Base-by-base conservation (phyloP, 2,113 vertebrate genomes). In the Probosciger aterrimus region DNA sequence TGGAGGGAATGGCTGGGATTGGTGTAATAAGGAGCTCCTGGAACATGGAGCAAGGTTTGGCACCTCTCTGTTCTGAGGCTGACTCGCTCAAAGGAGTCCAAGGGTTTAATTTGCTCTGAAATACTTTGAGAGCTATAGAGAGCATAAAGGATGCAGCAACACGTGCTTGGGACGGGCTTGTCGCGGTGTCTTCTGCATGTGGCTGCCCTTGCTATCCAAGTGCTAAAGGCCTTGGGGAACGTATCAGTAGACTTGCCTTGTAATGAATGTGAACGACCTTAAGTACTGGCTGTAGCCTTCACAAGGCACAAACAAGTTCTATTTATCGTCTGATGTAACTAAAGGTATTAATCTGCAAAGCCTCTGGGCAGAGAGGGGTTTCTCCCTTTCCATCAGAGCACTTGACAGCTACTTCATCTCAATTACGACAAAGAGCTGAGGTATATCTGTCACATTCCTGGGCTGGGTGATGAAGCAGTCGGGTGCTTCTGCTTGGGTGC, bases 111-210 rank as follows among this genome's bases (percentile, higher is more conserved):
- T 76, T 63, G 55, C 31, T 46, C 60, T 41, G 31, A 50, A 70
- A 39, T 37, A 17, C 18, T 68, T 11, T 0, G 14, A 44, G 80
- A 25, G 46, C 76, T 5, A 0, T 5, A 39, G 53, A 41, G n/a
- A 87, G 24, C 9, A 0, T 2, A 28, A 18, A 24, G 16, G 75
- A 24, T 33, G n/a, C 16, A 27, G 75, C 28, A 25, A 43, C 10
- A 14, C 1, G 0, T 27, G 41, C 35, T 74, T 53, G 15, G 62
- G 46, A 4, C 37, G 33, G 24, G 39, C 18, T 30, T 3, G 1
- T 30, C 17, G 1, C 41, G 1, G 27, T 4, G 7, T 30, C 46
- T 67, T 24, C 50, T 49, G 37, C 19, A 1, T 1, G 13, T 27
- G n/a, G n/a, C 60, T 52, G 19, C 30, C 18, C 47, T 88, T 47